Evolutionary conservation across 2,113 vertebrate genomes (phyloP).

Genomic region (Protomyctophum bolini): DNA sequence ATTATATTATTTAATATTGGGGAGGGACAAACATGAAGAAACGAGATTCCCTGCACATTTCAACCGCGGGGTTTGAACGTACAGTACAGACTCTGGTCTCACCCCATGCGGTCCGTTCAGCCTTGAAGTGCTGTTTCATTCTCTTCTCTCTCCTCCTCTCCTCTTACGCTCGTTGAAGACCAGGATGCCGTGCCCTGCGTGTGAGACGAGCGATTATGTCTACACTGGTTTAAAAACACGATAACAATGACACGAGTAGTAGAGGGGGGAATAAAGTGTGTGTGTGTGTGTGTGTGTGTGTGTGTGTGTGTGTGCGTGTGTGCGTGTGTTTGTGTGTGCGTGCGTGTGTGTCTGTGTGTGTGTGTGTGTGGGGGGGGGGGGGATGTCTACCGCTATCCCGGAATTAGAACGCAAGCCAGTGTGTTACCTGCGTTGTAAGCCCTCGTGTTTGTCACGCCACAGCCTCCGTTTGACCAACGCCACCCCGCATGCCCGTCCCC

Average conservation of each 20-base stretch:
- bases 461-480: slow-evolving; percentile 69
- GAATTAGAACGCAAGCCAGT: slow-evolving; percentile 64
- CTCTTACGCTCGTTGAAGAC: slow-evolving; percentile 32
- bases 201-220: slow-evolving; percentile 59
- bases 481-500: slow-evolving; percentile 61
- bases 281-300: background rate
- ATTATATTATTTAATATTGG: background rate
- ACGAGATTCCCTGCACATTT: background rate
- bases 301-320: slow-evolving; percentile 27
- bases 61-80: too few species aligned
- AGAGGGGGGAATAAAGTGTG: slow-evolving; percentile 27
- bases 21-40: background rate
- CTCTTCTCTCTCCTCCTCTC: background rate
- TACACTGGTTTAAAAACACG: slow-evolving; percentile 63
- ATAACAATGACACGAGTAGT: slow-evolving; percentile 60
- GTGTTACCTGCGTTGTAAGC: slow-evolving; percentile 74
- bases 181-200: slow-evolving; percentile 60
- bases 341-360: slow-evolving; percentile 5
- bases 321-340: slow-evolving; percentile 12
- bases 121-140: slow-evolving; percentile 34
- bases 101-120: slow-evolving; percentile 18
- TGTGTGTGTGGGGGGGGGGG: slow-evolving; percentile 15
- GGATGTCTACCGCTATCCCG: slow-evolving; percentile 64
- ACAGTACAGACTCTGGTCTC: slow-evolving; percentile 18
- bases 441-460: slow-evolving; percentile 75